Evolutionary conservation across 1,140 invertebrate species (phyloP).

Genomic region (Neodiprion virginianus): DNA sequence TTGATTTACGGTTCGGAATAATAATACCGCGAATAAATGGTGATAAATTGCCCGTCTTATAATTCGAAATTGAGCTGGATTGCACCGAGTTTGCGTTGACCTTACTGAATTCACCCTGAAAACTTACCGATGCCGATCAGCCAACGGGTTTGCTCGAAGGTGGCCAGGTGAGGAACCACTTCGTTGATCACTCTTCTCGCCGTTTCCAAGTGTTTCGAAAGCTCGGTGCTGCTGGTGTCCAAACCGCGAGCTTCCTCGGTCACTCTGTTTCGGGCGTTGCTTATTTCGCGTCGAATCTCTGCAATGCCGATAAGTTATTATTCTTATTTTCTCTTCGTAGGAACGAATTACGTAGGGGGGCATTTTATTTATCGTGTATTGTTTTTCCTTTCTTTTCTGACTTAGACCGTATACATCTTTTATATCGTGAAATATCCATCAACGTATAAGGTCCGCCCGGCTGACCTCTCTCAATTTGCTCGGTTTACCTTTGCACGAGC

Average conservation of each 20-base stretch:
- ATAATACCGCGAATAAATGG: too few species aligned
- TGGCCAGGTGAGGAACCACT: constrained; percentile 44
- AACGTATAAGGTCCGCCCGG: too few species aligned
- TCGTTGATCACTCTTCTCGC: constrained; percentile 42
- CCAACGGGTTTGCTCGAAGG: constrained; percentile 56
- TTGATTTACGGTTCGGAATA: too few species aligned
- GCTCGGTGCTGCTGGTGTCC: constrained; percentile 49
- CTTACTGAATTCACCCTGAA: not conserved
- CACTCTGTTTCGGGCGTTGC: constrained; percentile 46
- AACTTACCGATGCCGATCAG: constrained; percentile 52
- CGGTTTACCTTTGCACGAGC: too few species aligned
- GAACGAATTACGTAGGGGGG: not conserved
- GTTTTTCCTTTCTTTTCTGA: constrained; percentile 11
- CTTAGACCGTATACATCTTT: too few species aligned
- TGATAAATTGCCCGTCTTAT: too few species aligned
- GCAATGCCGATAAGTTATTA: constrained; percentile 14
- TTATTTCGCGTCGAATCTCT: constrained; percentile 57
- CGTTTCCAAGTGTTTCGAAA: constrained; percentile 52
- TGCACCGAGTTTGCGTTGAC: not conserved
- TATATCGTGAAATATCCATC: too few species aligned
- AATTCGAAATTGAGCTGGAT: too few species aligned
- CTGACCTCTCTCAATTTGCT: too few species aligned
- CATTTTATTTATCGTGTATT: not conserved
- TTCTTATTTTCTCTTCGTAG: constrained; percentile 19
- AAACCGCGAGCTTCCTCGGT: constrained; percentile 53